Evolutionary conservation across 2,113 vertebrate genomes (phyloP).

Genomic region (Oryzias celebensis): DNA sequence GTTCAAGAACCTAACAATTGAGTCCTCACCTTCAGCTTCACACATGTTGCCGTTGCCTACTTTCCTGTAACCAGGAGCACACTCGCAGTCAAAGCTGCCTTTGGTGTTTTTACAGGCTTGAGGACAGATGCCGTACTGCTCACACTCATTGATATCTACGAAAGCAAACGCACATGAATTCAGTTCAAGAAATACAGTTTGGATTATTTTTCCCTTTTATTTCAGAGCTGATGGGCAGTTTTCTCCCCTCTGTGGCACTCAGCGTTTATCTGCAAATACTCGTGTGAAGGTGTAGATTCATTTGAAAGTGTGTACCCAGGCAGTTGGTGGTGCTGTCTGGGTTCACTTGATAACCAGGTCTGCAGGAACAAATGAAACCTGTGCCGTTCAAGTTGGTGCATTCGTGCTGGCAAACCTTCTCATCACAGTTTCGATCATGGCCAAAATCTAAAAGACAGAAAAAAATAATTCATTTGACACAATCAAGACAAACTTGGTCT

Average conservation of each 20-base stretch:
- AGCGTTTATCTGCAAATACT: too few relatives aligned
- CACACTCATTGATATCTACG: conserved; percentile 89
- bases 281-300: too few relatives aligned
- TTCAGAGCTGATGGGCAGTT: background rate
- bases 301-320: conserved; percentile 51
- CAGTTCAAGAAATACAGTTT: background rate
- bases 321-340: conserved; percentile 82
- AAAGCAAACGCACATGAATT: background rate
- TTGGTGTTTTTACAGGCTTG: conserved; percentile 89
- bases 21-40: conserved; percentile 82
- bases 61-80: conserved; percentile 84
- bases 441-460: conserved; percentile 76
- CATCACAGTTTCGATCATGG: conserved; percentile 82
- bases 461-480: background rate
- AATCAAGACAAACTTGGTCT: background rate
- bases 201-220: background rate
- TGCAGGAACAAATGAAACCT: conserved; percentile 91
- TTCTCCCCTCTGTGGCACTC: background rate
- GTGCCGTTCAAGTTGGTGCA: conserved; percentile 86
- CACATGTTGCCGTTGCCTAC: conserved; percentile 83
- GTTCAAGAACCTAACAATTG: background rate
- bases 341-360: conserved; percentile 80
- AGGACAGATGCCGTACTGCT: conserved; percentile 83
- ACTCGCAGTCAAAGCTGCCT: conserved; percentile 88
- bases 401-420: conserved; percentile 88